Base-by-base conservation (phyloP, 2,888 invertebrate species). In the Sericinus montela region DNA sequence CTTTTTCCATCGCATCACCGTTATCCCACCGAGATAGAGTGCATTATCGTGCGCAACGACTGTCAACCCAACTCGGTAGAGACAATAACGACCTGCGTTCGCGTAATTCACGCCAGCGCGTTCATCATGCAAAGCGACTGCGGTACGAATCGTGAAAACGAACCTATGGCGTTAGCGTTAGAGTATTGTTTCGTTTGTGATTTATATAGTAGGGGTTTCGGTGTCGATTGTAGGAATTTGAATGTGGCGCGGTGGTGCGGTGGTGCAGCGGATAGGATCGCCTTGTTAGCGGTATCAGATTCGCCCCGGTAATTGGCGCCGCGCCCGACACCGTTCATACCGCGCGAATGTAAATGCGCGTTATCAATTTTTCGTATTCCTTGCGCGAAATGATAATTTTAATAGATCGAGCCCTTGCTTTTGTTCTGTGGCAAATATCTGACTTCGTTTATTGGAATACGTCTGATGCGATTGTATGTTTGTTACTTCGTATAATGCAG, bases 211-310 rank as follows among this genome's bases (percentile, higher is more conserved):
- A n/a, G n/a, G n/a, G n/a, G n/a, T 30, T 74, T 69, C 62, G 59
- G 55, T 60, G 68, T 70, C 72, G 67, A 72, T 69, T 75, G 72
- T 71, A 62, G 76, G 74, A 80, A 83, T 85, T 84, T 85, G 84
- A 85, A 84, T 84, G 54, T n/a, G n/a, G n/a, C 59, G 67, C 64
- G 60, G 55, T 60, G 58, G 10, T n/a, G n/a, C 30, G 30, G 30
- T 30, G 10, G 10, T n/a, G 57, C 59, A 60, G 53, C 63, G 55
- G 86, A 86, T 86, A 86, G 75, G 80, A 87, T 87, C 87, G 81
- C 62, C 85, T 87, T 83, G 87, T 87, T 87, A 86, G 82, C 75
- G 80, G 65, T 85, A 87, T 87, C 87, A 69, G 86, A 85, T 85
- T 80, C 71, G 68, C 76, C 75, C 4, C 77, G 74, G 87, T 87